These are phyloP conservation scores for Dasypus novemcinctus DNA, from an alignment of 2,113 vertebrate species.

Conservation along the genomic window DNA sequence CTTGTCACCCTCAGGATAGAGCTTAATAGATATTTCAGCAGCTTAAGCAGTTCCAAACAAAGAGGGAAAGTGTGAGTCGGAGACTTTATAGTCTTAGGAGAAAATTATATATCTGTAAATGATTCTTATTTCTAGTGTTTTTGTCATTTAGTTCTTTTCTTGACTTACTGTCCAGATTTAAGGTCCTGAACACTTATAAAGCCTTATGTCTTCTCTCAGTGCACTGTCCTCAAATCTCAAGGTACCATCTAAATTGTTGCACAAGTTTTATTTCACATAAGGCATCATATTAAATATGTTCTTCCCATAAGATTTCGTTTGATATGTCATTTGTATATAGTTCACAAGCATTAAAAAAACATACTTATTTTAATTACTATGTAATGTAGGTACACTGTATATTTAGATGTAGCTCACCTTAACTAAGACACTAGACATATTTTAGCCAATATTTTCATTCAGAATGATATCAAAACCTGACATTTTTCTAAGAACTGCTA, in stretches of 20 bases:
- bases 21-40: not conserved
- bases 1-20: not conserved
- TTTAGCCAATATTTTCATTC: not conserved
- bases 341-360: not conserved
- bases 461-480: not conserved
- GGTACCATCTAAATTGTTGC: not conserved
- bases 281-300: not conserved
- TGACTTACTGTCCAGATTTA: not conserved
- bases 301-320: constrained; percentile 35
- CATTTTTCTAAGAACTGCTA: not conserved
- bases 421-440: not conserved
- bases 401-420: not conserved
- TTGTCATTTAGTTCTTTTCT: not conserved
- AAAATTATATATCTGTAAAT: not conserved
- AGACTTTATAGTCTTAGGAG: not conserved
- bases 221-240: not conserved
- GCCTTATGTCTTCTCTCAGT: not conserved
- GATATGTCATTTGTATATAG: not conserved
- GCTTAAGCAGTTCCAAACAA: constrained; percentile 12
- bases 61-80: not conserved
- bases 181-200: not conserved
- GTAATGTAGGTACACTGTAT: not conserved
- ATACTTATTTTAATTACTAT: not conserved
- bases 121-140: not conserved
- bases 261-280: constrained; percentile 13